Base-by-base conservation (phyloP, 2,888 invertebrate species). In the Brachypterus glaber region DNA sequence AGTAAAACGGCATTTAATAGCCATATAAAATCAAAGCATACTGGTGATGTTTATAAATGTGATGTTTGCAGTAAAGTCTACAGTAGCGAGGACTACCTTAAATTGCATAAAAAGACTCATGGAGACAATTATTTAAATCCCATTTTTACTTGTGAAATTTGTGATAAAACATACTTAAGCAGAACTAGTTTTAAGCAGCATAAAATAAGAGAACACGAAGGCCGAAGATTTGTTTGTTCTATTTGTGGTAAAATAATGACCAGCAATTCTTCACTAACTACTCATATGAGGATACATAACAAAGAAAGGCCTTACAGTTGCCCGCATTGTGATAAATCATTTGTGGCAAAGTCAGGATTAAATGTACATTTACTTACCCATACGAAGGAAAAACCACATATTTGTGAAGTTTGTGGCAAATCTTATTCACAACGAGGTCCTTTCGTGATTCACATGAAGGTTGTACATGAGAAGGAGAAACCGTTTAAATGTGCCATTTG, bases 401-500 rank as follows among this genome's bases (percentile, higher is more conserved):
- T 43, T 1, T 75, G 74, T 57, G 64, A 70, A 43, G 66, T 69
- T 56, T 75, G 74, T 59, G 68, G 68, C 12, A 74, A 74, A 59
- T 71, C 71, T 13, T 75, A 74, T 64, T 7, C 8, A 15, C 8
- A 4, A 4, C 11, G 64, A 2, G 64, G 66, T 39, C 67, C 67
- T 43, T 52, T 70, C 9, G 53, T 63, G 5, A 62, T 67, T 52
- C 71, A 71, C 45, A 52, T 64, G 35, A 52, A 69, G 7, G 9
- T 9, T 5, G 63, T 65, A 4, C 71, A 77, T 62, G 72, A 74
- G 60, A 68, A 75, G 1, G 74, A 75, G 63, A 69, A 71, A 57
- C 75, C 76, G 30, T 72, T 76, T 62, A 67, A 71, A 35, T 64
- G 64, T 37, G 50, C 54, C 17, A 46, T 60, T 4, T 64, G 64